Percentiles rank a stretch among this genome's conserved stretches.
Conservation (phyloP, 2,113 vertebrate genomes). For the Notechis scutatus region DNA sequence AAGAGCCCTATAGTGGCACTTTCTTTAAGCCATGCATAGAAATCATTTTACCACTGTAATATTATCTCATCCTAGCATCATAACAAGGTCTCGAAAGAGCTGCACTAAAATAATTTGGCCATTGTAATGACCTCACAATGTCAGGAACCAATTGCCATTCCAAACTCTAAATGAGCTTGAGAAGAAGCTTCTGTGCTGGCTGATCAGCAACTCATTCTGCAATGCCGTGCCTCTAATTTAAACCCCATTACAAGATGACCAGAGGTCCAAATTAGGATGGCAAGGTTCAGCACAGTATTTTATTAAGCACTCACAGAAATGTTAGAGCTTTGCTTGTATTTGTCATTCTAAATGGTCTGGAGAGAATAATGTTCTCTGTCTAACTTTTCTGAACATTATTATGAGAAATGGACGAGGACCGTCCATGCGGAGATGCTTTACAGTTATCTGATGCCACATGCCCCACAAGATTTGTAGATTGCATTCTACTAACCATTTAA, state of each 20-base stretch:
- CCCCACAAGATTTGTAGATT: background rate
- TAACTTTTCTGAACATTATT: constrained; percentile 30
- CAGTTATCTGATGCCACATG: background rate
- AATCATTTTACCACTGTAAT: constrained; percentile 45
- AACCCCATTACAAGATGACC: constrained; percentile 39
- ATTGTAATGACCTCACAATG: constrained; percentile 68
- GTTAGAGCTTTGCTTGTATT: constrained; percentile 22
- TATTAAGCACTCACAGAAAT: constrained; percentile 10
- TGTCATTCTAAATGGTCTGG: constrained; percentile 25
- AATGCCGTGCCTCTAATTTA: constrained; percentile 41
- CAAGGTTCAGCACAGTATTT: constrained; percentile 25
- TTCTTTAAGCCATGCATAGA: constrained; percentile 57
- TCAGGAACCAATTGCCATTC: constrained; percentile 68
- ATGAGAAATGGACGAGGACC: constrained; percentile 28
- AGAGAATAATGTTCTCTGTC: constrained; percentile 29
- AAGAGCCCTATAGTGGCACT: constrained; percentile 38
- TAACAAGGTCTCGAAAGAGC: constrained; percentile 62
- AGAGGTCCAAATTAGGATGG: constrained; percentile 28
- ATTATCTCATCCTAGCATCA: constrained; percentile 41
- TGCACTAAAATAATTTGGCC: constrained; percentile 61
- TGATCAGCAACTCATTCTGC: constrained; percentile 66
- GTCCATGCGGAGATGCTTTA: constrained; percentile 34
- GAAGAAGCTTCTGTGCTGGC: constrained; percentile 64
- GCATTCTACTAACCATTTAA: background rate
- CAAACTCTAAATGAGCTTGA: constrained; percentile 67